Percentiles rank a stretch among this genome's conserved stretches.
Conservation (phyloP, 2,797 vertebrate genomes). For the Acanthurus leucopareius region DNA sequence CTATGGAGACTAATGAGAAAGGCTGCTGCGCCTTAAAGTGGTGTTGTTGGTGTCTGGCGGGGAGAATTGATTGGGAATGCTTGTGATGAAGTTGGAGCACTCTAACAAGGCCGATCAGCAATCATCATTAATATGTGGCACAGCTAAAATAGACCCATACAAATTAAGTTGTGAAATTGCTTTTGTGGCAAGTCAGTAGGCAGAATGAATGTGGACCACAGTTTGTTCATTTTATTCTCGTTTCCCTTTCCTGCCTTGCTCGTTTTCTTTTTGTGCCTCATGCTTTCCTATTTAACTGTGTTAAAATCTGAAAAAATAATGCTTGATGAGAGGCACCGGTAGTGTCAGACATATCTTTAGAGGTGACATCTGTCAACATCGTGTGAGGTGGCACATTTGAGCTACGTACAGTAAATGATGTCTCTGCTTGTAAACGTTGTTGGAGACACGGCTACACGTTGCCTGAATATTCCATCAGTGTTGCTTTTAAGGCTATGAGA, state of each 20-base stretch:
- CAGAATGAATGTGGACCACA: conserved; percentile 67
- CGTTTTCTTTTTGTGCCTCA: conserved; percentile 44
- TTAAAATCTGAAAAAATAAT: conserved; percentile 35
- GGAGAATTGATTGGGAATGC: conserved; percentile 87
- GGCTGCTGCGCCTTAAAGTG: conserved; percentile 80
- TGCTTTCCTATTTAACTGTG: conserved; percentile 45
- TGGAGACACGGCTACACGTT: conserved; percentile 50
- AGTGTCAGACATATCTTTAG: conserved; percentile 45
- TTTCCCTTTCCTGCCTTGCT: conserved; percentile 23
- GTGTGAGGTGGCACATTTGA: conserved; percentile 35
- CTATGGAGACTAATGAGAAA: conserved; percentile 77
- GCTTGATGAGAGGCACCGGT: conserved; percentile 23
- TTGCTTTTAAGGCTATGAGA: conserved; percentile 36
- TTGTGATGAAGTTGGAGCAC: conserved; percentile 86
- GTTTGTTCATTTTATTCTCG: conserved; percentile 22
- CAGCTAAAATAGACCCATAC: conserved; percentile 85
- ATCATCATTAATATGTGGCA: conserved; percentile 87
- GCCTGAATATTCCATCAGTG: conserved; percentile 48
- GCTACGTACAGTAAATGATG: conserved; percentile 46
- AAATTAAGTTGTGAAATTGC: conserved; percentile 85
- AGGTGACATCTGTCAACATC: conserved; percentile 63
- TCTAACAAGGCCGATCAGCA: conserved; percentile 84
- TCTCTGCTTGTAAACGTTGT: conserved; percentile 56
- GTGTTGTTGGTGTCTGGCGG: conserved; percentile 82
- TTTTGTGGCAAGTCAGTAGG: conserved; percentile 79